Evolutionary conservation across 1,140 invertebrate genomes (phyloP).

Genomic region (Drosophila micromelanica): DNA sequence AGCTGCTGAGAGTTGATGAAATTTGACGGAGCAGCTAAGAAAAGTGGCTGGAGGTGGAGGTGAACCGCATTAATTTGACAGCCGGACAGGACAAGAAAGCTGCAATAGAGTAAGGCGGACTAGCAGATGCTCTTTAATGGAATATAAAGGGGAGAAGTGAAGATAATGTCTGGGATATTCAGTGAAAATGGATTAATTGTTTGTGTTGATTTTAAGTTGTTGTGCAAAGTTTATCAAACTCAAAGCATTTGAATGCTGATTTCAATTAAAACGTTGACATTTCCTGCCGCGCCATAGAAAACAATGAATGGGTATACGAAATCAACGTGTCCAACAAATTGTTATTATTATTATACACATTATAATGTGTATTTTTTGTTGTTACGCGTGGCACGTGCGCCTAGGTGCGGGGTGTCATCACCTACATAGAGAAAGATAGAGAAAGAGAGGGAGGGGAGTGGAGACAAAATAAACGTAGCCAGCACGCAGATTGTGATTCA

Average conservation of each 20-base stretch:
- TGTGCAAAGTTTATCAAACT: neutral
- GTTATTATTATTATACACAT: slow-evolving; percentile 5
- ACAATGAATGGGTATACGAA: neutral
- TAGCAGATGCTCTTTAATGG: neutral
- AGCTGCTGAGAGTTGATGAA: slow-evolving; percentile 37
- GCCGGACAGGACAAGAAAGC: slow-evolving; percentile 18
- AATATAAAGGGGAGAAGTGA: too few relatives aligned
- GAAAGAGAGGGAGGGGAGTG: slow-evolving; percentile 4
- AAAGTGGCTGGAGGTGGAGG: too few relatives aligned
- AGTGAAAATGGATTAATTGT: too few relatives aligned
- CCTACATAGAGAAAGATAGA: slow-evolving; percentile 3
- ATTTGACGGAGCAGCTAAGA: slow-evolving; percentile 16
- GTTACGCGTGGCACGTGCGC: slow-evolving; percentile 45
- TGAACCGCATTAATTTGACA: slow-evolving; percentile 24
- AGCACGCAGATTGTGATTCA: slow-evolving; percentile 51
- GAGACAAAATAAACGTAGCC: slow-evolving; percentile 4
- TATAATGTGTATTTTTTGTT: neutral
- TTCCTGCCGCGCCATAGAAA: slow-evolving; percentile 23
- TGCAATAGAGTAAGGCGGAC: neutral
- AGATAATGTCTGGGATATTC: too few relatives aligned
- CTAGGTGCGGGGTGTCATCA: slow-evolving; percentile 28
- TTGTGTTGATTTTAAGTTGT: neutral
- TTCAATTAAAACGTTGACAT: slow-evolving; percentile 55
- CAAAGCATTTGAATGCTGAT: neutral
- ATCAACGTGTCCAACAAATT: slow-evolving; percentile 11